Evolutionary conservation across 2,797 vertebrate species (phyloP).

Genomic region (Poecilia wingei): DNA sequence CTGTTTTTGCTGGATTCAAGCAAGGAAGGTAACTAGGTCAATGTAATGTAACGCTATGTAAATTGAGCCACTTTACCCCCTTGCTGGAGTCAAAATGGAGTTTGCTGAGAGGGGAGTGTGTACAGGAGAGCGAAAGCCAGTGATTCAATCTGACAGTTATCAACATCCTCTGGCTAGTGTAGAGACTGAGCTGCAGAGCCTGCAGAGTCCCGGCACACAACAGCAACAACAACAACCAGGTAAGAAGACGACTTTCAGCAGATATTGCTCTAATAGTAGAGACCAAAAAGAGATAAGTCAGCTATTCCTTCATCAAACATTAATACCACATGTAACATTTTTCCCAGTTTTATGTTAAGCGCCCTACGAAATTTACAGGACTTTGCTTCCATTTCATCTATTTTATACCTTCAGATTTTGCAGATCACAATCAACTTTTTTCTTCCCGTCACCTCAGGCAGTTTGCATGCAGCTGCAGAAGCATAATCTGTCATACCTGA

Average conservation of each 20-base stretch:
- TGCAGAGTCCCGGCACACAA: slow-evolving; percentile 39
- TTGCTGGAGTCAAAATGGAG: slow-evolving; percentile 72
- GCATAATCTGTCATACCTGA: slow-evolving; percentile 87
- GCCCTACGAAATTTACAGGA: background rate
- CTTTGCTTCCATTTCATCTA: background rate
- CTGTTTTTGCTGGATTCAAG: slow-evolving; percentile 60
- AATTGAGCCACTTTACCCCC: slow-evolving; percentile 68
- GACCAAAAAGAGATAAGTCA: slow-evolving; percentile 16
- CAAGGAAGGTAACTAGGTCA: slow-evolving; percentile 77
- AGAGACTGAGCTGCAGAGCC: slow-evolving; percentile 38
- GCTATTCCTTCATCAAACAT: background rate
- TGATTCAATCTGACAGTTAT: slow-evolving; percentile 66
- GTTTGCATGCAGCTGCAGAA: background rate
- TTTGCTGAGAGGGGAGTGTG: slow-evolving; percentile 51
- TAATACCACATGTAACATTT: background rate
- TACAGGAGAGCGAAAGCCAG: slow-evolving; percentile 38
- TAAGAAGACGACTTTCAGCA: slow-evolving; percentile 61
- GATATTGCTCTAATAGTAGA: slow-evolving; percentile 35
- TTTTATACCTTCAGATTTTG: slow-evolving; percentile 5
- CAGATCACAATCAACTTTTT: background rate
- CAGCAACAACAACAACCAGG: slow-evolving; percentile 59
- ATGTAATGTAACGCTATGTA: slow-evolving; percentile 59
- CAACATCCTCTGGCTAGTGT: slow-evolving; percentile 61
- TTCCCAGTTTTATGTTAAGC: background rate
- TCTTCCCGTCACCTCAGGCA: background rate